Percentiles rank a stretch among this genome's conserved stretches.
Evolutionary conservation across 1,140 invertebrate genomes (phyloP).

Genomic region (Schlechtendalia chinensis): DNA sequence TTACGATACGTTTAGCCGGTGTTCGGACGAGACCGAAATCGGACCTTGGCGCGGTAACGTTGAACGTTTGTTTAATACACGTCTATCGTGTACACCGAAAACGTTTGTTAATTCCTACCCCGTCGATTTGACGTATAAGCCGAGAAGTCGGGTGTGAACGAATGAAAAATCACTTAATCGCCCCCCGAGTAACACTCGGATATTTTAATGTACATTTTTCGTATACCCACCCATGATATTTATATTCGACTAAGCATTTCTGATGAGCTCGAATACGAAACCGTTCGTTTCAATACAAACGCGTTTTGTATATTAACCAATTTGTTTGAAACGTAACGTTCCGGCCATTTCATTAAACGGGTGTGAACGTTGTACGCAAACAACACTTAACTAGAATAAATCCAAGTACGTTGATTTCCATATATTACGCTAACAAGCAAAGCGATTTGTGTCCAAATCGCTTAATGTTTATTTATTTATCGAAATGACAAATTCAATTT

Average conservation of each 20-base stretch:
- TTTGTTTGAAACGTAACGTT: neutral
- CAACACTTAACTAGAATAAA: neutral
- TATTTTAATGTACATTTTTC: neutral
- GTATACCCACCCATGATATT: neutral
- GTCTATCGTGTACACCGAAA: no score
- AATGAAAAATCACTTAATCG: no score
- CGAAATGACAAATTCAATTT: no score
- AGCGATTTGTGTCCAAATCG: neutral
- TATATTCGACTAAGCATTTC: neutral
- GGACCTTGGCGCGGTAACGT: no score
- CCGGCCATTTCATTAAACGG: neutral
- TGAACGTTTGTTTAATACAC: no score
- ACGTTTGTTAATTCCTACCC: no score
- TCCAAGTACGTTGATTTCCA: neutral
- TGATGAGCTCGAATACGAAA: neutral
- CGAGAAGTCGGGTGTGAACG: no score
- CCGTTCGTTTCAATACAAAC: neutral
- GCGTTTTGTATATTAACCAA: slow-evolving; percentile 3
- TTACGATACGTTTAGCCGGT: no score
- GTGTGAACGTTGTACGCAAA: slow-evolving; percentile 12
- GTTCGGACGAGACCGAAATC: no score
- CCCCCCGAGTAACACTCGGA: no score
- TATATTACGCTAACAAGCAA: slow-evolving; percentile 15
- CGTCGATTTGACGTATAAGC: no score
- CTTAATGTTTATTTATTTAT: no score